phyloP scores from a whole-genome alignment of 2,797 vertebrate species.

The Prionace glauca region DNA sequence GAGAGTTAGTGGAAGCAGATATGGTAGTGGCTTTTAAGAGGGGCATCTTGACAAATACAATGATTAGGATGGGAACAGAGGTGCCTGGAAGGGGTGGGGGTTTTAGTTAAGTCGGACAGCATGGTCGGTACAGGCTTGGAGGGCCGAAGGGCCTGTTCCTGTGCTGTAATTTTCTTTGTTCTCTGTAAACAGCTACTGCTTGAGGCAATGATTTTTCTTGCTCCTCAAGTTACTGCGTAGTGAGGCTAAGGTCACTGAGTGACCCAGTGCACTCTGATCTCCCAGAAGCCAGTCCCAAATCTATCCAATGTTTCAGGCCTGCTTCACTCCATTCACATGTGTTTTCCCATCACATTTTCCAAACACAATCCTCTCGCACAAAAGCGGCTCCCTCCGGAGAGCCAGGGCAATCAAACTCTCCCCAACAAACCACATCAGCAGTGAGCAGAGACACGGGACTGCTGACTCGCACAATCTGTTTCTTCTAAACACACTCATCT shows the following conservation, averaged over 20 bases:
- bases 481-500: constrained; percentile 1
- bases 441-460: not conserved
- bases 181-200: not conserved
- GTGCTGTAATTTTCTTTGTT: too few relatives aligned
- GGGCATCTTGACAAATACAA: too few relatives aligned
- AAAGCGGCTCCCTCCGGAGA: not conserved
- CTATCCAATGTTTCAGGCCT: not conserved
- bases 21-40: too few relatives aligned
- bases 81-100: too few relatives aligned
- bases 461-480: not conserved
- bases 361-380: not conserved
- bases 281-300: not conserved
- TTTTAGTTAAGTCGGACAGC: too few relatives aligned
- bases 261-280: not conserved
- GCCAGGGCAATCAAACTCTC: not conserved
- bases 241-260: not conserved
- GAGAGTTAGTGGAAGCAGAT: too few relatives aligned
- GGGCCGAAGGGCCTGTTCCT: too few relatives aligned
- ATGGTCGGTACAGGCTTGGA: too few relatives aligned
- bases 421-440: not conserved
- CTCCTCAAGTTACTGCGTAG: not conserved
- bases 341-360: not conserved
- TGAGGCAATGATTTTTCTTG: not conserved
- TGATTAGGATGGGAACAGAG: too few relatives aligned
- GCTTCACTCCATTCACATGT: too few relatives aligned